These are phyloP conservation scores for Ceratina calcarata DNA, from an alignment of 1,140 invertebrate genomes.

Conservation along the genomic window DNA sequence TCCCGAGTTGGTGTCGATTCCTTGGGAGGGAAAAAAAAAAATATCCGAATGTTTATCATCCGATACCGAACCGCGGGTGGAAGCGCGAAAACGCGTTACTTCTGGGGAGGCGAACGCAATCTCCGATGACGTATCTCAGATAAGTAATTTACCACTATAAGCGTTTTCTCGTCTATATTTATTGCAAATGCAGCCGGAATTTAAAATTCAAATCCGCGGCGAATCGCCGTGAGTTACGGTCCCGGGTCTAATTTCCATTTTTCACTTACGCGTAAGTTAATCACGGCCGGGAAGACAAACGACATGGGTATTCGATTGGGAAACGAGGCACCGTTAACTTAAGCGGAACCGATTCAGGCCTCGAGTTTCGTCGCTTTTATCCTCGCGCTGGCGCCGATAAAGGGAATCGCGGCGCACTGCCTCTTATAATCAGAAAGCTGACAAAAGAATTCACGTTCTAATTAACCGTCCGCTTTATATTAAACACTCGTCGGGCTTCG, in stretches of 20 bases:
- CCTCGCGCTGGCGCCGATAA: no score
- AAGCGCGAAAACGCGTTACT: conserved; percentile 28
- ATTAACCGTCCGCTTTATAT: no score
- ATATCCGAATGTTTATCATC: conserved; percentile 28
- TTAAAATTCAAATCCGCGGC: conserved; percentile 41
- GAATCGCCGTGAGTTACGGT: conserved; percentile 22
- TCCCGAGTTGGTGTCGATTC: neutral
- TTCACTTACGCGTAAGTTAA: conserved; percentile 36
- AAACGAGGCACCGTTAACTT: neutral
- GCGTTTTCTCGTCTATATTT: conserved; percentile 26
- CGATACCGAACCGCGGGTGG: conserved; percentile 12
- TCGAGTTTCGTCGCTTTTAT: neutral
- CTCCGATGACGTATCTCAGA: conserved; percentile 29
- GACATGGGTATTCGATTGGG: conserved; percentile 1
- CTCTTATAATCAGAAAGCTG: no score
- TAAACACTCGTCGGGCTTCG: no score
- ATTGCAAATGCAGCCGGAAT: conserved; percentile 7
- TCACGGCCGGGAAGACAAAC: neutral
- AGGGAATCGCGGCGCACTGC: no score
- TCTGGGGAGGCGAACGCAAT: neutral
- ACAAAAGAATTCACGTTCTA: no score
- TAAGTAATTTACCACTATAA: conserved; percentile 44
- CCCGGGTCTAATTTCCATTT: conserved; percentile 22
- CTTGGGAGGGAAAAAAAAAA: neutral
- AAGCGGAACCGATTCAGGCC: neutral